Percentiles rank a stretch among this genome's conserved stretches.
Conservation (phyloP, 1,140 invertebrate genomes). For the Atta texana region DNA sequence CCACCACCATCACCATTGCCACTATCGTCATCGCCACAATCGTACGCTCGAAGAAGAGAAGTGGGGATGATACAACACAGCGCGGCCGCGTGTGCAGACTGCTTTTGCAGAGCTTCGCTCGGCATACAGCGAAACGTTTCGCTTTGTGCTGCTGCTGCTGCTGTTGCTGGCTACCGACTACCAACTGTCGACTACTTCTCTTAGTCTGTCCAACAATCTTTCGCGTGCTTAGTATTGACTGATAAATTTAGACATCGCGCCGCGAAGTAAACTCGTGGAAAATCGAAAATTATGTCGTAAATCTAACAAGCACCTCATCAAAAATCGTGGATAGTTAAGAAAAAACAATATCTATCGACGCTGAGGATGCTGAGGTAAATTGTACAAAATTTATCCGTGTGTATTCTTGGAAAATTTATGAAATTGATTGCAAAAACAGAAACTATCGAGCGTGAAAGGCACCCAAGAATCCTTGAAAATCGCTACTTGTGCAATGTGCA, state of each 20-base stretch:
- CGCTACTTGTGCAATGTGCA: conserved; percentile 43
- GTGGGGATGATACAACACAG: conserved; percentile 73
- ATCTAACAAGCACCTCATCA: conserved; percentile 2
- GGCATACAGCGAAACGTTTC: conserved; percentile 75
- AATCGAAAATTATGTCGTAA: conserved; percentile 32
- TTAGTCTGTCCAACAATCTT: conserved; percentile 75
- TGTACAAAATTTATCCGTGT: neutral
- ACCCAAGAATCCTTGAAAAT: conserved; percentile 15
- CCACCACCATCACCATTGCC: conserved; percentile 1
- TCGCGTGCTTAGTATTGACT: conserved; percentile 73
- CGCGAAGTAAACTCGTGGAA: conserved; percentile 40
- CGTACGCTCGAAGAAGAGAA: conserved; percentile 66
- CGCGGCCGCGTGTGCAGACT: conserved; percentile 71
- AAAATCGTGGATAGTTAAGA: conserved; percentile 22
- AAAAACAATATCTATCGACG: conserved; percentile 25
- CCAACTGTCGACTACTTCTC: conserved; percentile 66
- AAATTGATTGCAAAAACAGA: neutral
- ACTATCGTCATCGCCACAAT: conserved; percentile 41
- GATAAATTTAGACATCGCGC: conserved; percentile 64
- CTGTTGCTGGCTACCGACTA: conserved; percentile 54
- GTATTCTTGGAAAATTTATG: neutral
- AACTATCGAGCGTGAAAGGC: neutral
- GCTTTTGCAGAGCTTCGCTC: conserved; percentile 77
- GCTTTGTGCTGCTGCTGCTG: conserved; percentile 71
- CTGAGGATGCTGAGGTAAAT: conserved; percentile 47